phyloP scores from a whole-genome alignment of 1,140 invertebrate genomes.

The Lepidotrigona ventralis region DNA sequence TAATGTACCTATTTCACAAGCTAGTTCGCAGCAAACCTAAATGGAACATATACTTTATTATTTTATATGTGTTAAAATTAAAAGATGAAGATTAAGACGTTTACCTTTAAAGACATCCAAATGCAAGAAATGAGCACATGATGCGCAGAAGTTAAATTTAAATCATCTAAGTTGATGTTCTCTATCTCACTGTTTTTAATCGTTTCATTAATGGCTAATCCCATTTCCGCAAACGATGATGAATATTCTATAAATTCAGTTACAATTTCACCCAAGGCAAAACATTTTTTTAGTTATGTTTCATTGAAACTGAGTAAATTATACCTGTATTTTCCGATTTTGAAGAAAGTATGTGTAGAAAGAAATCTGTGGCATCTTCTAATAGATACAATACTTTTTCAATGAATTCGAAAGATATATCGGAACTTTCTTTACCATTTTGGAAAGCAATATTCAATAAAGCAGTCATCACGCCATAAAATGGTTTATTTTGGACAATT shows the following conservation, averaged over 20 bases:
- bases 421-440: conserved; percentile 48
- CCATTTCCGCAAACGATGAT: conserved; percentile 84
- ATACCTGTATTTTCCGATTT: conserved; percentile 69
- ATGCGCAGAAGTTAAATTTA: conserved; percentile 83
- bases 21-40: conserved; percentile 81
- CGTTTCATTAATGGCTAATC: conserved; percentile 79
- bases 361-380: conserved; percentile 72
- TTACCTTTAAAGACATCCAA: conserved; percentile 90
- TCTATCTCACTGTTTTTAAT: conserved; percentile 66
- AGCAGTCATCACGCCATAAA: conserved; percentile 74
- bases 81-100: conserved; percentile 17
- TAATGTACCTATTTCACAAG: conserved; percentile 74
- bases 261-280: conserved; percentile 4
- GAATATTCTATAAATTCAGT: conserved; percentile 76
- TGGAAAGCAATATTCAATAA: conserved; percentile 65
- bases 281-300: background rate
- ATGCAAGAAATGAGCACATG: conserved; percentile 87
- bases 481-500: conserved; percentile 67
- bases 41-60: conserved; percentile 52
- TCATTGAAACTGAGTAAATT: background rate
- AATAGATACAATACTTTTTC: conserved; percentile 69
- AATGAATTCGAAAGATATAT: conserved; percentile 52
- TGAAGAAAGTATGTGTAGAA: conserved; percentile 73
- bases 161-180: conserved; percentile 69
- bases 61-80: conserved; percentile 14